phyloP scores from a whole-genome alignment of 2,888 invertebrate species.

The Stomorhina lunata region DNA sequence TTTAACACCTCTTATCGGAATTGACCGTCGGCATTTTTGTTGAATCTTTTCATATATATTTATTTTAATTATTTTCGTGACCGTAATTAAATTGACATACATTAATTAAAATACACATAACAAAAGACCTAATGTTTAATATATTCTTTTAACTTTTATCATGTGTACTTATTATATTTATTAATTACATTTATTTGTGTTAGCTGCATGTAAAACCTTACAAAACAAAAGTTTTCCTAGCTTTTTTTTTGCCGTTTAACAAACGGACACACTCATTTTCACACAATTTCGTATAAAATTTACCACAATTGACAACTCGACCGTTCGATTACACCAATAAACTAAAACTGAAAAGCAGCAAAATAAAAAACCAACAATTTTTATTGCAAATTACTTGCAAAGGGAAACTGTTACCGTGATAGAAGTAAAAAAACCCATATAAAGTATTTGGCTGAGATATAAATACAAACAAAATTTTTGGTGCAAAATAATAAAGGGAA shows the following conservation, averaged over 20 bases:
- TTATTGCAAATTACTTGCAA: constrained; percentile 12
- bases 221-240: not conserved
- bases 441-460: not conserved
- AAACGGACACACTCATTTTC: constrained; percentile 8
- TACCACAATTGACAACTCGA: constrained; percentile 49
- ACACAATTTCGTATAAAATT: constrained; percentile 14
- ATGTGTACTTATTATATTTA: constrained; percentile 12
- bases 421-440: constrained; percentile 4
- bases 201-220: constrained; percentile 9
- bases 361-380: constrained; percentile 4
- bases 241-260: not conserved
- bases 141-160: not conserved
- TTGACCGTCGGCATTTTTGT: constrained; percentile 1
- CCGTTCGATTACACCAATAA: constrained; percentile 50
- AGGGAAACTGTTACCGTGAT: not conserved
- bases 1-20: not conserved
- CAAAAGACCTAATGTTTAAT: not conserved
- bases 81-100: not conserved
- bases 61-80: not conserved
- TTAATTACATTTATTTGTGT: constrained; percentile 12
- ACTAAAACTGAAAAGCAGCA: constrained; percentile 53
- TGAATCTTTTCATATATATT: not conserved
- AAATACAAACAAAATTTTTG: constrained; percentile 13
- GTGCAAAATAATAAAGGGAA: constrained; percentile 21
- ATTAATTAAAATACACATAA: not conserved